These are phyloP conservation scores for Botia almorhae DNA, from an alignment of 2,797 vertebrate species.

Conservation along the genomic window DNA sequence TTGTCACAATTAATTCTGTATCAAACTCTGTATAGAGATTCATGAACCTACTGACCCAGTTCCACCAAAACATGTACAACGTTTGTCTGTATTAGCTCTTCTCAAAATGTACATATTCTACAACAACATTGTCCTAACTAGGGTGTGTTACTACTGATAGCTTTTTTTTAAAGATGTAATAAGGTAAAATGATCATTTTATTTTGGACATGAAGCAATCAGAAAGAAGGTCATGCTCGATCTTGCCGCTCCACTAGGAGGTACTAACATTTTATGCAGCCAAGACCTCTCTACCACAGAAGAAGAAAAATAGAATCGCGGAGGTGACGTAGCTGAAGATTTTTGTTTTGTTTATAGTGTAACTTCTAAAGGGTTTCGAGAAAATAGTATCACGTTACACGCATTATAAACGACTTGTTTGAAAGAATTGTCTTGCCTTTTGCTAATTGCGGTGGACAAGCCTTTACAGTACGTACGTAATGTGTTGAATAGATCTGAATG, in stretches of 20 bases:
- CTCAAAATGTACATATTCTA: not conserved
- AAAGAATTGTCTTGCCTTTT: not conserved
- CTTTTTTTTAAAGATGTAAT: not conserved
- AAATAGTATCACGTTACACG: not conserved
- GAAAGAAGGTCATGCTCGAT: not conserved
- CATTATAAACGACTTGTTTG: not conserved
- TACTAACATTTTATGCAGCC: not conserved
- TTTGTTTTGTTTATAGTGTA: not conserved
- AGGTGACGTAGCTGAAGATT: not conserved
- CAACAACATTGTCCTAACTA: not conserved
- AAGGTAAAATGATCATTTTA: not conserved
- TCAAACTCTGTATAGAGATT: too few relatives aligned
- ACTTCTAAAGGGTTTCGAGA: not conserved
- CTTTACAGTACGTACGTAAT: not conserved
- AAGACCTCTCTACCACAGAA: constrained; percentile 9
- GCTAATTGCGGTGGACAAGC: not conserved
- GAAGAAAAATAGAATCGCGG: not conserved
- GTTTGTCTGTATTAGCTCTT: too few relatives aligned
- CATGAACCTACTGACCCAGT: too few relatives aligned
- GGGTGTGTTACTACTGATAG: not conserved
- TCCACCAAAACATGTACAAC: too few relatives aligned
- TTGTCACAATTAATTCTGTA: too few relatives aligned
- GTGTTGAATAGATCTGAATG: not conserved
- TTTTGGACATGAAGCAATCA: not conserved
- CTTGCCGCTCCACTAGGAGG: not conserved